A percentile compares a stretch with the other conserved stretches of the same genome.
Evolutionary conservation across 2,888 invertebrate genomes (phyloP).

Genomic region (Euplexia lucipara): DNA sequence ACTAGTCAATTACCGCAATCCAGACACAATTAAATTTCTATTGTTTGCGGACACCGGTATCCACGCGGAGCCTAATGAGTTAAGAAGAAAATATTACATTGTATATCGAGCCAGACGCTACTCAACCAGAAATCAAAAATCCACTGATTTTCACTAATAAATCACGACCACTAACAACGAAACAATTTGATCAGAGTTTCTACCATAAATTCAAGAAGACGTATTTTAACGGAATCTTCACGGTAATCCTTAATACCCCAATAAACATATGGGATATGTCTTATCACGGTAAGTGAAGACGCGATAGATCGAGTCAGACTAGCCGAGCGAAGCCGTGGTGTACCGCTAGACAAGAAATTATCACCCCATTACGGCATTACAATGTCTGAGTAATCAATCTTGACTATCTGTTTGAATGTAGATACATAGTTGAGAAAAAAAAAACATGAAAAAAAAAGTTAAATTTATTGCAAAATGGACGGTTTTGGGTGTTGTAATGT

Average conservation of each 20-base stretch:
- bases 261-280: slow-evolving; percentile 57
- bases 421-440: background rate
- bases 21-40: no score
- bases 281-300: slow-evolving; percentile 48
- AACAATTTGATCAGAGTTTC: slow-evolving; percentile 32
- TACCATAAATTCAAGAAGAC: slow-evolving; percentile 38
- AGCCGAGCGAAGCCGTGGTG: slow-evolving; percentile 41
- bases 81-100: no score
- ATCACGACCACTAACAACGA: slow-evolving; percentile 27
- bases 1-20: no score
- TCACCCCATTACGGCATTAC: background rate
- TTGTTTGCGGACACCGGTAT: no score
- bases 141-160: slow-evolving; percentile 36
- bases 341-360: slow-evolving; percentile 49
- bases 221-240: slow-evolving; percentile 48
- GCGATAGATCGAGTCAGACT: slow-evolving; percentile 50
- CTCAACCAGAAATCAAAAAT: slow-evolving; percentile 8
- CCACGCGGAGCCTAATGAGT: no score
- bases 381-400: slow-evolving; percentile 17
- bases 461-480: no score
- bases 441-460: background rate
- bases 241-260: slow-evolving; percentile 58
- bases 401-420: background rate
- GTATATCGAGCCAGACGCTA: background rate
- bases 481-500: no score